Conservation (phyloP, 1,140 invertebrate genomes). For the Leptoteleia sp. region DNA sequence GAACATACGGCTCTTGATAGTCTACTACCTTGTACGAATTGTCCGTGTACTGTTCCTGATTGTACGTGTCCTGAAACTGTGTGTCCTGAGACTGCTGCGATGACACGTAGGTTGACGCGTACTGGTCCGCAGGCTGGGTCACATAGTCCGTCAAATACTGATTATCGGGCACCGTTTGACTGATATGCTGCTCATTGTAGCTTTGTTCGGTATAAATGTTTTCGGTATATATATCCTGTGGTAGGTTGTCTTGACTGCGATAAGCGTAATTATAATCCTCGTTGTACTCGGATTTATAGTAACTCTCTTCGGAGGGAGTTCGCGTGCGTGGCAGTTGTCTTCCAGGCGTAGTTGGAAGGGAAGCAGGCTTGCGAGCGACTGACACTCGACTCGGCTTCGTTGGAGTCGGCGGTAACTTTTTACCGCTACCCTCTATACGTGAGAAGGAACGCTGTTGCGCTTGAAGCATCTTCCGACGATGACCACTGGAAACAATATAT, state of each 20-base stretch:
- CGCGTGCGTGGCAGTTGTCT: conserved; percentile 81
- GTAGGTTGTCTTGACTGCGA: conserved; percentile 84
- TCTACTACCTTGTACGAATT: conserved; percentile 73
- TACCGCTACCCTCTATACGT: conserved; percentile 75
- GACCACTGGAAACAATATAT: conserved; percentile 64
- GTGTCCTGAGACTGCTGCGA: conserved; percentile 37
- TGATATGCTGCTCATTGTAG: conserved; percentile 69
- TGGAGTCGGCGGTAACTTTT: conserved; percentile 79
- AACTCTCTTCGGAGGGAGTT: conserved; percentile 78
- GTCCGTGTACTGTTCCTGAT: conserved; percentile 68
- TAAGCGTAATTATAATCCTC: conserved; percentile 88
- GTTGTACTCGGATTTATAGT: conserved; percentile 83
- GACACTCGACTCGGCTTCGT: conserved; percentile 77
- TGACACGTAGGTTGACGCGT: conserved; percentile 68
- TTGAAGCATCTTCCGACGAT: conserved; percentile 71
- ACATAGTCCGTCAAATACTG: conserved; percentile 70
- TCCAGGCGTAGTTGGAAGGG: conserved; percentile 82
- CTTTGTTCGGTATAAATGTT: conserved; percentile 70
- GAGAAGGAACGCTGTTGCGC: conserved; percentile 72
- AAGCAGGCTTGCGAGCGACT: conserved; percentile 75
- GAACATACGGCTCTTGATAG: conserved; percentile 69
- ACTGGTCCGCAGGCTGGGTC: conserved; percentile 68
- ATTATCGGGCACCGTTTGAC: conserved; percentile 67
- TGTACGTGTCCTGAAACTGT: conserved; percentile 68
- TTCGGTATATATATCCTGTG: conserved; percentile 76